Conservation (phyloP, 2,888 invertebrate species). For the Lysandra coridon region DNA sequence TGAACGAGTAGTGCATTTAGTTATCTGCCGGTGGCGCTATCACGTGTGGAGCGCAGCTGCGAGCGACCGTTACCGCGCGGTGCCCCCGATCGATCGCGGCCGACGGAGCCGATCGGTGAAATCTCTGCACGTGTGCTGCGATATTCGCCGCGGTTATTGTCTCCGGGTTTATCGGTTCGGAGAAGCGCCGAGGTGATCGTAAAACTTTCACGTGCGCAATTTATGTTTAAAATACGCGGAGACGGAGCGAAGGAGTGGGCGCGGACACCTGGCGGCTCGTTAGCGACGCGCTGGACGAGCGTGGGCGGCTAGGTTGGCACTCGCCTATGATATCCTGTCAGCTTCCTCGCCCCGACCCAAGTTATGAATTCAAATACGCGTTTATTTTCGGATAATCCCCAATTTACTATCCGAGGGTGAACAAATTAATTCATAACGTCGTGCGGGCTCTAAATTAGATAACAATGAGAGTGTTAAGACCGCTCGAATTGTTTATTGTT, state of each 20-base stretch:
- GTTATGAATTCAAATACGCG: neutral
- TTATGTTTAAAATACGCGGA: conserved; percentile 69
- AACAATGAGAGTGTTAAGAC: conserved; percentile 25
- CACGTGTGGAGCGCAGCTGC: conserved; percentile 79
- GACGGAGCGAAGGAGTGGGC: conserved; percentile 73
- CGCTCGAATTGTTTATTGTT: conserved; percentile 10
- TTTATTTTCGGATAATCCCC: conserved; percentile 32
- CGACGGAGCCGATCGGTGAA: conserved; percentile 74
- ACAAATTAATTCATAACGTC: conserved; percentile 30
- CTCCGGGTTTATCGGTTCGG: conserved; percentile 69
- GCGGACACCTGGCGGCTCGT: conserved; percentile 77
- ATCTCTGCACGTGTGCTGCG: conserved; percentile 66
- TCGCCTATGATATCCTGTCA: conserved; percentile 18
- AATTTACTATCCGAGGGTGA: conserved; percentile 27
- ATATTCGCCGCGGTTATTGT: conserved; percentile 72
- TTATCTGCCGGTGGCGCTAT: conserved; percentile 77
- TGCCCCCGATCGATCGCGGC: conserved; percentile 77
- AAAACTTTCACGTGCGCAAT: conserved; percentile 79
- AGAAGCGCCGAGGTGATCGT: conserved; percentile 75
- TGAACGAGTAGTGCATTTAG: conserved; percentile 80
- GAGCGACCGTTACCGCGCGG: conserved; percentile 80
- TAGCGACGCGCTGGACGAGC: conserved; percentile 58
- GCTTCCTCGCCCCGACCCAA: conserved; percentile 2
- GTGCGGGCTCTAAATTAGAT: conserved; percentile 27
- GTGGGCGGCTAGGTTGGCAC: conserved; percentile 33